phyloP scores from a whole-genome alignment of 2,888 invertebrate species.

The Artemia sinica region DNA sequence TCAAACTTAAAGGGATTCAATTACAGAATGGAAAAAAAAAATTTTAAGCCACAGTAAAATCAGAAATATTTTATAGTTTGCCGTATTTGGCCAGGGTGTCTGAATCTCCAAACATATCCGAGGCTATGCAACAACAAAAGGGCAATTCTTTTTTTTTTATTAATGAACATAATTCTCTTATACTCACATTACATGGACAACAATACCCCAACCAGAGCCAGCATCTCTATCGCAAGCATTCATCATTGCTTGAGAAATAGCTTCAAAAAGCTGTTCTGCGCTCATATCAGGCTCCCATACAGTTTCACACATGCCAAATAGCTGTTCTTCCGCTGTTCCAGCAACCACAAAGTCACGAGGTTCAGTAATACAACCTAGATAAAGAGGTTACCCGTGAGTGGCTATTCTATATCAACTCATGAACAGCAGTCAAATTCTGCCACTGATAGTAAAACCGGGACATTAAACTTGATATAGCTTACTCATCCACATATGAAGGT shows the following conservation, averaged over 20 bases:
- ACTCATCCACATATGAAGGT: too few species aligned
- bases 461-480: too few species aligned
- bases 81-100: too few species aligned
- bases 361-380: slow-evolving; percentile 52
- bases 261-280: slow-evolving; percentile 86
- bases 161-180: not conserved
- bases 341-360: slow-evolving; percentile 95
- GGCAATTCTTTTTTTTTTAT: not conserved
- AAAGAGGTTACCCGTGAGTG: not conserved
- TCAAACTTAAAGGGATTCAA: not conserved
- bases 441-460: too few species aligned
- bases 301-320: slow-evolving; percentile 92
- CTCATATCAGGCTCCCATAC: slow-evolving; percentile 76
- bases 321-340: slow-evolving; percentile 76
- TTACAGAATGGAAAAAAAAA: not conserved
- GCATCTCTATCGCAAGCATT: slow-evolving; percentile 95
- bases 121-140: not conserved
- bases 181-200: slow-evolving; percentile 74
- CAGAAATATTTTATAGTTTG: too few species aligned
- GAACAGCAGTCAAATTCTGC: too few species aligned
- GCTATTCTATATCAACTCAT: too few species aligned
- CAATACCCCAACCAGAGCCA: slow-evolving; percentile 92
- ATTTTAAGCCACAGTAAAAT: too few species aligned
- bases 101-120: too few species aligned
- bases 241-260: slow-evolving; percentile 81